Percentiles rank a stretch among this genome's conserved stretches.
Evolutionary conservation across 2,113 vertebrate species (phyloP).

Genomic region (Dromaius novaehollandiae): DNA sequence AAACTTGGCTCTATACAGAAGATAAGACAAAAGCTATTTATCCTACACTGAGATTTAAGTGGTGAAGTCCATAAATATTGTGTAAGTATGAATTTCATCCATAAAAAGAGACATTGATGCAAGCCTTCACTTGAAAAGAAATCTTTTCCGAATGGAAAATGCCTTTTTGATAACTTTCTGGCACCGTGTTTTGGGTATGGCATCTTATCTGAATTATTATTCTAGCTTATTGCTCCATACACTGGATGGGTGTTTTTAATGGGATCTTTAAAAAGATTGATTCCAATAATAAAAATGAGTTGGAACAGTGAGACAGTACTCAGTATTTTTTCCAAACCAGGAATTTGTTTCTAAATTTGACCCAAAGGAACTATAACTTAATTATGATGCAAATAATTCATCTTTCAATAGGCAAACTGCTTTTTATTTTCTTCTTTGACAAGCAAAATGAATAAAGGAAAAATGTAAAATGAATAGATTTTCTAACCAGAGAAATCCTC

Average conservation of each 20-base stretch:
- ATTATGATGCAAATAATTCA: neutral
- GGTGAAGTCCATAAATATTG: neutral
- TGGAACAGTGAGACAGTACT: neutral
- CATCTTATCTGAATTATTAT: neutral
- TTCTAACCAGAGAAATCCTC: neutral
- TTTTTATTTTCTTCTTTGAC: neutral
- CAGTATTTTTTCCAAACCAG: neutral
- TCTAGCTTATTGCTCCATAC: neutral
- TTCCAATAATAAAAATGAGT: slow-evolving; percentile 23
- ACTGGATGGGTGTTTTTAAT: neutral
- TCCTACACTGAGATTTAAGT: neutral
- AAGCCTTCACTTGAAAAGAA: neutral
- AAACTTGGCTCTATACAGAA: accelerated
- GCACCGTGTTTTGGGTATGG: neutral
- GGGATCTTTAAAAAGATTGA: slow-evolving; percentile 29
- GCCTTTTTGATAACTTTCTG: neutral
- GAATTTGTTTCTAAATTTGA: slow-evolving; percentile 23
- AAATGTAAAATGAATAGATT: neutral
- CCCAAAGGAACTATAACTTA: neutral
- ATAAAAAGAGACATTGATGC: neutral
- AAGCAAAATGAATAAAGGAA: neutral
- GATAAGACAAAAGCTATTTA: neutral
- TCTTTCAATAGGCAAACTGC: neutral
- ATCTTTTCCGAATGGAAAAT: neutral
- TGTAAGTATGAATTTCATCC: neutral